Evolutionary conservation across 2,888 invertebrate genomes (phyloP).

Genomic region (Sisyra nigra): DNA sequence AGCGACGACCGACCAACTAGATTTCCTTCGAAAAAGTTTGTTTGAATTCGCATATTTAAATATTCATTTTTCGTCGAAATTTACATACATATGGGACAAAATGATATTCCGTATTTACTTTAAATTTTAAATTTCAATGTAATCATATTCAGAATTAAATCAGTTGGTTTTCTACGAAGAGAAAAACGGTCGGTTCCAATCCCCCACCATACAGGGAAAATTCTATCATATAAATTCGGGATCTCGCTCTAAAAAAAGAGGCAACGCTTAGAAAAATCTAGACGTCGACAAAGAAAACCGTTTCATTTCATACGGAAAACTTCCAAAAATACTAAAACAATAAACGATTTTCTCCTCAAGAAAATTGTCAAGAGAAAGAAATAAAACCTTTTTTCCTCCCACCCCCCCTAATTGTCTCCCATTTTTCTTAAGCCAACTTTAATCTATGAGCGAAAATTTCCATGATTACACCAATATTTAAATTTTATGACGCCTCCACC

Average conservation of each 20-base stretch:
- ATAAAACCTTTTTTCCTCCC: no score
- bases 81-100: slow-evolving; percentile 30
- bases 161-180: slow-evolving; percentile 25
- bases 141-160: slow-evolving; percentile 32
- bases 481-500: no score
- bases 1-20: slow-evolving; percentile 18
- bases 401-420: no score
- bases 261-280: no score
- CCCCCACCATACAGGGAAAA: not conserved
- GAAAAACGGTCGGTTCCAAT: not conserved
- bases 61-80: slow-evolving; percentile 29
- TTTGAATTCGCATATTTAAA: slow-evolving; percentile 29
- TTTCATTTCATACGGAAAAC: no score
- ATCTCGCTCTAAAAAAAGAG: not conserved
- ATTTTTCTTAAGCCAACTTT: no score
- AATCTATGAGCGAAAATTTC: no score
- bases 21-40: slow-evolving; percentile 24
- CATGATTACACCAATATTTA: no score
- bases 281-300: no score
- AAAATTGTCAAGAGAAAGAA: no score
- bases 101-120: slow-evolving; percentile 30
- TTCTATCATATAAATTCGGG: not conserved
- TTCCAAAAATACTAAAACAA: no score
- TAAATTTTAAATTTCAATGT: slow-evolving; percentile 30
- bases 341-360: no score